These are phyloP conservation scores for Xestia sexstrigata DNA, from an alignment of 2,888 invertebrate species.

Conservation along the genomic window DNA sequence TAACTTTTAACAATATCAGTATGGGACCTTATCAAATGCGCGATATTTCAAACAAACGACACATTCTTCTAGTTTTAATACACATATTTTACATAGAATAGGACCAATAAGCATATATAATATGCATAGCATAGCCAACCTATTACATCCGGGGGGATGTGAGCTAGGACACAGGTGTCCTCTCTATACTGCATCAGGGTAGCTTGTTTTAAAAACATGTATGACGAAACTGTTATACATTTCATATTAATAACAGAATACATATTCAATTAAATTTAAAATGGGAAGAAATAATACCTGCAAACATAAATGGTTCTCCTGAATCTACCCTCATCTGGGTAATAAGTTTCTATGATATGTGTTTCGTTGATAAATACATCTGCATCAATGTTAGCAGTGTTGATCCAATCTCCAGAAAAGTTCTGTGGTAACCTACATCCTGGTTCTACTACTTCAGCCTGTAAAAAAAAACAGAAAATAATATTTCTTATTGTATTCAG, in stretches of 20 bases:
- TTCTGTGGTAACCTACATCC: slow-evolving; percentile 98
- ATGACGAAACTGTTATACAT: too few relatives aligned
- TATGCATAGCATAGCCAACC: too few relatives aligned
- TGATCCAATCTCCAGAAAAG: slow-evolving; percentile 98
- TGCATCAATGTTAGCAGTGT: slow-evolving; percentile 99
- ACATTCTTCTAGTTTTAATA: too few relatives aligned
- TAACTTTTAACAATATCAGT: not conserved
- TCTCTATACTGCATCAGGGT: too few relatives aligned
- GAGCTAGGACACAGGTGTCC: too few relatives aligned
- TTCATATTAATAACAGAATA: too few relatives aligned
- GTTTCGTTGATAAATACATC: slow-evolving; percentile 98
- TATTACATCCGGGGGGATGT: too few relatives aligned
- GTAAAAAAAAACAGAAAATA: slow-evolving; percentile 58
- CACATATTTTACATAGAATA: too few relatives aligned
- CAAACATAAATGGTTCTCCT: slow-evolving; percentile 98
- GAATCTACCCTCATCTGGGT: slow-evolving; percentile 97
- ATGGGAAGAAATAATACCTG: slow-evolving; percentile 80
- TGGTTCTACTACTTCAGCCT: slow-evolving; percentile 97
- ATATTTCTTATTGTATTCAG: not conserved
- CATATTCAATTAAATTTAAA: not conserved
- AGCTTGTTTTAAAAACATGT: too few relatives aligned
- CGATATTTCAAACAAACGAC: too few relatives aligned
- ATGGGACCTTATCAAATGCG: too few relatives aligned
- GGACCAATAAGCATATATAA: too few relatives aligned
- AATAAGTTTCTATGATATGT: slow-evolving; percentile 98